These are phyloP conservation scores for Sebastes iracundus DNA, from an alignment of 2,797 vertebrate genomes.

Conservation along the genomic window DNA sequence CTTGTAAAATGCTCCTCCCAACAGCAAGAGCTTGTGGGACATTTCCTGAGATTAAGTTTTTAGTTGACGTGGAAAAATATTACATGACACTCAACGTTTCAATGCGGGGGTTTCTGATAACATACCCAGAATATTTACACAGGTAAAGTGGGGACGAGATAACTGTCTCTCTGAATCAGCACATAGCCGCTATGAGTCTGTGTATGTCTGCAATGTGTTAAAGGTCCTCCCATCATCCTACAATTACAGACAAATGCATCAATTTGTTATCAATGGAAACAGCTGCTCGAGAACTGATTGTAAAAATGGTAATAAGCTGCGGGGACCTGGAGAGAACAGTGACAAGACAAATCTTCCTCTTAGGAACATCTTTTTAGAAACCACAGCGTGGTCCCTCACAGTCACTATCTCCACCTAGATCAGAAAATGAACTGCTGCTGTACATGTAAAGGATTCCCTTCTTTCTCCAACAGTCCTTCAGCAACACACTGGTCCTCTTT, in stretches of 20 bases:
- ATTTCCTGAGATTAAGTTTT: conserved; percentile 48
- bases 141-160: conserved; percentile 33
- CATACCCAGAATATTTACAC: conserved; percentile 42
- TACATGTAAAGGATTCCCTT: conserved; percentile 34
- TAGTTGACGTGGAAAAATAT: conserved; percentile 27
- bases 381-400: conserved; percentile 24
- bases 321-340: conserved; percentile 38
- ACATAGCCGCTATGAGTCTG: conserved; percentile 18
- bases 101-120: conserved; percentile 26
- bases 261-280: conserved; percentile 71
- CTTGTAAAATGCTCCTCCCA: conserved; percentile 65
- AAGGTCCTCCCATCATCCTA: conserved; percentile 32
- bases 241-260: conserved; percentile 64
- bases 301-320: conserved; percentile 63
- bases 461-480: conserved; percentile 12
- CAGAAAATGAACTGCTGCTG: conserved; percentile 52
- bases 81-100: conserved; percentile 30
- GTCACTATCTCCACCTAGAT: conserved; percentile 43
- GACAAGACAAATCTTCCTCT: conserved; percentile 66
- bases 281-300: conserved; percentile 60
- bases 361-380: conserved; percentile 53
- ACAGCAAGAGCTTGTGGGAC: conserved; percentile 43
- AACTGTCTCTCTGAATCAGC: conserved; percentile 28
- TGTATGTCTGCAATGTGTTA: conserved; percentile 4
- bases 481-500: conserved; percentile 4